Conservation (phyloP, 2,888 invertebrate genomes). For the Archips xylosteana region DNA sequence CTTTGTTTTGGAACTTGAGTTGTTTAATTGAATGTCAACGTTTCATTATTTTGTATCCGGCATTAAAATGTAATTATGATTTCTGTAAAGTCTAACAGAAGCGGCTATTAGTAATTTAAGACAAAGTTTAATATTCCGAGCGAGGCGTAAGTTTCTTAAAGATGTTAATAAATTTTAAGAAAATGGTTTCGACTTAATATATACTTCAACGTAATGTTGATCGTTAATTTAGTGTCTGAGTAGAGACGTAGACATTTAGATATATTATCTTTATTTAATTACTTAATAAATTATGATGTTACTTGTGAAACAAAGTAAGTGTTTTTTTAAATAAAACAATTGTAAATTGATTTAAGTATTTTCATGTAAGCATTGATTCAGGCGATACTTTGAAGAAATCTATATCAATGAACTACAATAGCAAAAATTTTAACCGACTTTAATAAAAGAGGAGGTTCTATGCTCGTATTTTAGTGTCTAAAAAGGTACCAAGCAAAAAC, state of each 20-base stretch:
- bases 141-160: constrained; percentile 9
- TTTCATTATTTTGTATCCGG: background rate
- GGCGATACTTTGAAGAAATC: too few relatives aligned
- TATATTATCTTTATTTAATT: background rate
- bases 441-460: too few relatives aligned
- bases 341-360: too few relatives aligned
- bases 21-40: constrained; percentile 12
- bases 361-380: too few relatives aligned
- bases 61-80: constrained; percentile 7
- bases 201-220: constrained; percentile 3
- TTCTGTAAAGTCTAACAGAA: constrained; percentile 2
- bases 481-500: too few relatives aligned
- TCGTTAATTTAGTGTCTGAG: constrained; percentile 2
- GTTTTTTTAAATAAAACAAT: background rate
- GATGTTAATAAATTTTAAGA: constrained; percentile 5
- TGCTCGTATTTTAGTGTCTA: too few relatives aligned
- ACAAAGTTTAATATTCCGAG: constrained; percentile 22
- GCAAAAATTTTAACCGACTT: too few relatives aligned
- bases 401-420: too few relatives aligned
- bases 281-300: background rate
- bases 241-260: background rate
- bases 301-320: too few relatives aligned
- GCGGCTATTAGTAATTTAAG: constrained; percentile 17
- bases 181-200: constrained; percentile 13
- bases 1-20: background rate